A percentile compares a stretch with the other conserved stretches of the same genome.
Conservation (phyloP, 2,113 vertebrate genomes). For the Lepisosteus osseus region DNA sequence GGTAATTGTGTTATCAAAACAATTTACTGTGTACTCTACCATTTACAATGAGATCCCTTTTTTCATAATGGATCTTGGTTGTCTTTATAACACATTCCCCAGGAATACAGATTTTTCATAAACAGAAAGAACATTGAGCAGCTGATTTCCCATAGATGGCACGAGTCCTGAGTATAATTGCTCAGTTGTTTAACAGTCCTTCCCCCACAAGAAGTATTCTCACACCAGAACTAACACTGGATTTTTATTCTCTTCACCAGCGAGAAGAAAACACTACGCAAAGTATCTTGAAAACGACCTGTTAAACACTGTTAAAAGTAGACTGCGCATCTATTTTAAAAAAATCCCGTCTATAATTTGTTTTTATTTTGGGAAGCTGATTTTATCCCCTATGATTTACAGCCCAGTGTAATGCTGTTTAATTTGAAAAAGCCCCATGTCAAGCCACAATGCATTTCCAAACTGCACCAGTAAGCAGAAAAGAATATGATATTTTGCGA, state of each 20-base stretch:
- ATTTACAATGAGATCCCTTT: not conserved
- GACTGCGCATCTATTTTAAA: slow-evolving; percentile 47
- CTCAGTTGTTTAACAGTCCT: not conserved
- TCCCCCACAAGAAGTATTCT: not conserved
- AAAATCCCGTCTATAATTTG: slow-evolving; percentile 54
- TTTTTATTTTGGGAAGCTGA: slow-evolving; percentile 45
- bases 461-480: slow-evolving; percentile 21
- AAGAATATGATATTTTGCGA: slow-evolving; percentile 19
- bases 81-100: not conserved
- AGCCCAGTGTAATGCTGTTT: slow-evolving; percentile 47
- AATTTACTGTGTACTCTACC: no score
- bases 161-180: not conserved
- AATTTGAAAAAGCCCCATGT: slow-evolving; percentile 35
- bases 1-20: no score
- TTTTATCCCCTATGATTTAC: slow-evolving; percentile 51
- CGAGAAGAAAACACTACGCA: not conserved
- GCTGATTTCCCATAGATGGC: no score
- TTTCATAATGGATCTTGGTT: not conserved
- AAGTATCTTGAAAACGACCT: slow-evolving; percentile 1
- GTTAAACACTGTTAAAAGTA: slow-evolving; percentile 40
- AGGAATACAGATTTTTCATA: slow-evolving; percentile 1
- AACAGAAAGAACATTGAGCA: not conserved
- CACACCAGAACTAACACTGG: not conserved
- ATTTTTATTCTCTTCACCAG: slow-evolving; percentile 5
- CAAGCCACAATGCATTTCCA: slow-evolving; percentile 40